Evolutionary conservation across 2,113 vertebrate genomes (phyloP), one percentile per base, ranked within the genome.

Genomic region (Mungos mungo): DNA sequence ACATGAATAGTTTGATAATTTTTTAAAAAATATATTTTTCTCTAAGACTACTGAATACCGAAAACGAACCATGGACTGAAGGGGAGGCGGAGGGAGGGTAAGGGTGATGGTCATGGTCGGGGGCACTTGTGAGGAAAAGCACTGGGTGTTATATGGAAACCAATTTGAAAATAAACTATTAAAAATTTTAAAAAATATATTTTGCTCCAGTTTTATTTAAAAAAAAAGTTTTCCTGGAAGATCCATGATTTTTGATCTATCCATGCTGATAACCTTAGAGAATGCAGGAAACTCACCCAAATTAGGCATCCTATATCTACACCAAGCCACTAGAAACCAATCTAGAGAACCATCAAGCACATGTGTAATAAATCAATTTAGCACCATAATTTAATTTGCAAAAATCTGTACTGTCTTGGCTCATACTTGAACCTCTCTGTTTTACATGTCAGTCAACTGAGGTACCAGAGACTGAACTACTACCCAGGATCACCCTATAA

Each of bases 381-480:
- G 23, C 12, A 54, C 9, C 57, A 57, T 65, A 23, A 29, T 69
- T 83, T 60, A n/a, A 29, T 80, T 66, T 92, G 38, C 10, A 33
- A 33, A 87, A 89, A 87, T 88, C 89, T 84, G 11, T n/a, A 68
- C 1, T 31, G 21, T 80, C 45, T 83, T 93, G 41, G 69, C 12
- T 83, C 79, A 79, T 16, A 85, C 31, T 77, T 77, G 31, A 93
- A 52, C 33, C 52, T 72, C 66, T 72, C 82, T 68, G 9, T 52
- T 81, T 82, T 90, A 52, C 5, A 60, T 86, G 79, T 88, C 69
- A 96, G 54, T 65, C 92, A 83, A 97, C 8, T 35, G 52, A 76
- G 38, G 41, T 68, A 21, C 52, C 23, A 3, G 86, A 89, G 41
- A 68, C 47, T 71, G 38, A 68, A 57, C 27, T 23, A n/a, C 50